Evolutionary conservation across 2,888 invertebrate genomes (phyloP), one percentile per base, ranked within the genome.

Genomic region (Drosophila mimica): DNA sequence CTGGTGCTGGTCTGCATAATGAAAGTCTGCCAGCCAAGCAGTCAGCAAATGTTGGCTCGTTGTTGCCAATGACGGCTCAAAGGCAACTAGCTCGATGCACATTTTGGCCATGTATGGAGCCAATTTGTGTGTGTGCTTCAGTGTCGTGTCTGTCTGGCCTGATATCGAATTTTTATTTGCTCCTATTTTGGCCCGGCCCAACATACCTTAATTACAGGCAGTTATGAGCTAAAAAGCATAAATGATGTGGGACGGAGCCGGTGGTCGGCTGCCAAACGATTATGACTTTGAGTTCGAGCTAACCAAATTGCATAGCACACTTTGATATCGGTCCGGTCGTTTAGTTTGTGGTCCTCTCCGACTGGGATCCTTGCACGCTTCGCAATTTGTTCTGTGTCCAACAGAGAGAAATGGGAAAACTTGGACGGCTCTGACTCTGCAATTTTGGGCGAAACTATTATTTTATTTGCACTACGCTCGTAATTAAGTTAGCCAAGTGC

Each of bases 401-500:
- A 34, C 17, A 28, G 17, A 11, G n/a, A 28, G 28, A 11, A 54
- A 17, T 25, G 2, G 2, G 58, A 70, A 71, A 87, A 84, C 82
- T 78, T 83, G 87, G 67, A 79, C 69, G 57, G 56, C 57, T 58
- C 72, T 70, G 70, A 83, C 67, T 75, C 63, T 77, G 78, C 83
- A 86, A 31, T 77, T 69, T 64, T 52, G 36, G 46, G 60, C 0
- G 48, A 60, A 84, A 79, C 54, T 86, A 89, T 88, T 82, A 86
- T 88, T 88, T 85, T 72, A 83, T 89, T 85, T 89, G 83, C 76
- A 11, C 56, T 69, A 63, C 56, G 52, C 64, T 70, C 70, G 76
- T 87, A 90, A 88, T 90, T 84, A 89, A 82, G 88, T 90, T 88
- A 84, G 73, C 71, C 81, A 88, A 90, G 82, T 89, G 89, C 89